Evolutionary conservation across 2,113 vertebrate species (phyloP), one percentile per base, ranked within the genome.

Genomic region (Pelecanoides urinatrix): DNA sequence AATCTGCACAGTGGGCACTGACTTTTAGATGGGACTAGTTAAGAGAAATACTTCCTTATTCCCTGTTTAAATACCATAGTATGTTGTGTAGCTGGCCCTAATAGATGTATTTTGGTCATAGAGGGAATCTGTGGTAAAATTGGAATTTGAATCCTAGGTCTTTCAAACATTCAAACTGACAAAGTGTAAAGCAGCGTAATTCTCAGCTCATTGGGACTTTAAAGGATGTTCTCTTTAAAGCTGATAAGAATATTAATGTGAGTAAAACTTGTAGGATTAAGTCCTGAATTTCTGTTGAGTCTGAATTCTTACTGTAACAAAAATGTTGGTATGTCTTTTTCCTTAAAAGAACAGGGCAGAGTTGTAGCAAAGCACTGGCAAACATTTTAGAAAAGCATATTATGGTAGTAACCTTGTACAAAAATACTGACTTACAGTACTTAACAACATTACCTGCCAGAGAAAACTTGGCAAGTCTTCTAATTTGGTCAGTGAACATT

Each of bases 361-460:
- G 26, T 62, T 94, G 17, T 76, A 86, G 83, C 36, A 87, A 84
- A 52, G 61, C 16, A 38, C 53, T 86, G 58, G 36, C 87, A 94
- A 90, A 62, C 5, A 58, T 62, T 92, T 83, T 32, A 45, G 86
- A 56, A 53, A 49, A 72, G 49, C n/a, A 11, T 58, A 63, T 86
- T 91, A 19, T 68, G 62, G 55, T 53, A 84, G 74, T 68, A 89
- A 88, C 70, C 61, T 87, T 73, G 61, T 67, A 74, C 4, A 22
- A 77, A 86, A 95, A 78, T 76, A 53, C 14, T 72, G 6, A 62
- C 34, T 90, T 88, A 63, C 19, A 86, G 70, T 70, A 53, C 30
- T 92, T 78, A 92, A 72, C 53, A 81, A 10, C 29, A 53, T 78
- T 87, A 88, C 83, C 90, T 97, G 95, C 86, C 92, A 95, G 88